Evolutionary conservation across 23 tunicate species (phyloP).

Genomic region (Styela clava): DNA sequence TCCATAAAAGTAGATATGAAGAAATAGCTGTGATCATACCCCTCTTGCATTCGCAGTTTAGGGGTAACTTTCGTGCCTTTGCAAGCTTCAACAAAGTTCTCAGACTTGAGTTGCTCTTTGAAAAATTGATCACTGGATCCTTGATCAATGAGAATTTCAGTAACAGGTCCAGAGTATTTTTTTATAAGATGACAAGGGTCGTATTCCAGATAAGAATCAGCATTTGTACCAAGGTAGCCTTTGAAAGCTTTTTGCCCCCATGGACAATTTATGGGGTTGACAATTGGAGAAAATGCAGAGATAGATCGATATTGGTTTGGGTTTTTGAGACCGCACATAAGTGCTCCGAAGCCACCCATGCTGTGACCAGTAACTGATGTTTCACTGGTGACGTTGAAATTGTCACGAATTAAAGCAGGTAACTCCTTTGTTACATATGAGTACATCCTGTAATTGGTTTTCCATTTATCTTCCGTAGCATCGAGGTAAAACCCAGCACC

Average conservation of each 20-base stretch:
- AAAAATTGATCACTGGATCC: slow-evolving; percentile 86
- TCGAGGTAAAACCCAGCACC: slow-evolving; percentile 99
- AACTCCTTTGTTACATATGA: slow-evolving; percentile 89
- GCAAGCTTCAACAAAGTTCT: slow-evolving; percentile 67
- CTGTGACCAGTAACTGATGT: slow-evolving; percentile 79
- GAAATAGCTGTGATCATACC: slow-evolving; percentile 95
- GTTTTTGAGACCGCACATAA: slow-evolving; percentile 76
- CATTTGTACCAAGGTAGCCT: slow-evolving; percentile 79
- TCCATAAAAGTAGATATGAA: slow-evolving; percentile 94
- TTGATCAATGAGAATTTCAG: slow-evolving; percentile 73
- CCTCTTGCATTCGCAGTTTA: slow-evolving; percentile 77
- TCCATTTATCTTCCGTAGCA: slow-evolving; percentile 97
- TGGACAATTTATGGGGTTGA: slow-evolving; percentile 77
- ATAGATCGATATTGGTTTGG: slow-evolving; percentile 85
- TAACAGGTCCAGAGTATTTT: slow-evolving; percentile 72
- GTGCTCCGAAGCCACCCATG: slow-evolving; percentile 99
- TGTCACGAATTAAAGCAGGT: slow-evolving; percentile 13
- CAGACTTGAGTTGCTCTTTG: slow-evolving; percentile 69
- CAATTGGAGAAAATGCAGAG: slow-evolving; percentile 93
- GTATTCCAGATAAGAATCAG: slow-evolving; percentile 41
- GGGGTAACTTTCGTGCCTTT: slow-evolving; percentile 52
- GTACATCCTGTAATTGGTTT: slow-evolving; percentile 89
- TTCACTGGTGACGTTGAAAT: slow-evolving; percentile 41
- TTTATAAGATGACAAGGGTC: slow-evolving; percentile 72
- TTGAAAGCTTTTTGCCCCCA: slow-evolving; percentile 96